Evolutionary conservation across 1,140 invertebrate genomes (phyloP).

Genomic region (Listronotus bonariensis): DNA sequence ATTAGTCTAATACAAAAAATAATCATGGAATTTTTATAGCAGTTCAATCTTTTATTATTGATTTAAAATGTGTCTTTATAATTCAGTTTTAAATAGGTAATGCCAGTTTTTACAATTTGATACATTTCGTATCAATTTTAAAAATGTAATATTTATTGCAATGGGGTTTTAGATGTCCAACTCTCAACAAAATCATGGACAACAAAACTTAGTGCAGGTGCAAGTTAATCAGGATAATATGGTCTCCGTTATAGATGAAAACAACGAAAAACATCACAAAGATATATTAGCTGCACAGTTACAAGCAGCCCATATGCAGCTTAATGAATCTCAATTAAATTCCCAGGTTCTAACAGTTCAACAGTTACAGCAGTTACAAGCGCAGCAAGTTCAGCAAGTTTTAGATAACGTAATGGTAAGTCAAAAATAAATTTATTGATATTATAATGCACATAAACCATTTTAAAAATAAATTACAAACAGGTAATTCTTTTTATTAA

Average conservation of each 20-base stretch:
- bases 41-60: too few relatives aligned
- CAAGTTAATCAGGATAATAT: constrained; percentile 55
- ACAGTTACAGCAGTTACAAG: constrained; percentile 54
- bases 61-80: too few relatives aligned
- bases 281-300: constrained; percentile 49
- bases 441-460: too few relatives aligned
- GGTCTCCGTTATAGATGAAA: constrained; percentile 55
- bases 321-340: constrained; percentile 49
- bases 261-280: constrained; percentile 51
- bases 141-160: not conserved
- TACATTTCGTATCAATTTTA: too few relatives aligned
- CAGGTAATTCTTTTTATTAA: too few relatives aligned
- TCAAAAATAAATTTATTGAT: too few relatives aligned
- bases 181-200: constrained; percentile 48
- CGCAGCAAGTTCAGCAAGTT: constrained; percentile 55
- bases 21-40: too few relatives aligned
- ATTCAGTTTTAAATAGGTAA: too few relatives aligned
- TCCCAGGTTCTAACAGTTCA: constrained; percentile 52
- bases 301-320: constrained; percentile 51
- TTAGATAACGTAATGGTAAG: constrained; percentile 51
- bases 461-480: too few relatives aligned
- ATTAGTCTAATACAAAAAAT: too few relatives aligned
- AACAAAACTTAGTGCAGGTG: constrained; percentile 54
- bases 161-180: constrained; percentile 53
- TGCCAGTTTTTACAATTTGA: too few relatives aligned